These are phyloP conservation scores for Neoniphon sammara DNA, from an alignment of 2,797 vertebrate genomes.

Conservation along the genomic window DNA sequence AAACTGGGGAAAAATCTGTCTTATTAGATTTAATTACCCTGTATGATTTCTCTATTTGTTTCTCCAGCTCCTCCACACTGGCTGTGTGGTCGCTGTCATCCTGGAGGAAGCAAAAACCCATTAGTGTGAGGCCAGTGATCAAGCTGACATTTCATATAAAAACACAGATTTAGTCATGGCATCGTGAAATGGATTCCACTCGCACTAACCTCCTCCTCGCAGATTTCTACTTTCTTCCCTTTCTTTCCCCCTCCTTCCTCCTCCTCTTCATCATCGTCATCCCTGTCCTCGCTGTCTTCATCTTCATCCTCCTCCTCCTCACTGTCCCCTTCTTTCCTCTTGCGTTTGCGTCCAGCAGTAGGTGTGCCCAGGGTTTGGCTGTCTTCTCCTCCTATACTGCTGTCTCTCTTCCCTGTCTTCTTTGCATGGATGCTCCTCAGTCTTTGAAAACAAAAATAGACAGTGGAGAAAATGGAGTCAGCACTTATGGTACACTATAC, in stretches of 20 bases:
- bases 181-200: background rate
- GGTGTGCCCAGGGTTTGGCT: slow-evolving; percentile 79
- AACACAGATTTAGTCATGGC: slow-evolving; percentile 26
- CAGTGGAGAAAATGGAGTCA: background rate
- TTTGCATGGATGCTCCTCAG: slow-evolving; percentile 91
- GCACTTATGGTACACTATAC: background rate
- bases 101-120: slow-evolving; percentile 73
- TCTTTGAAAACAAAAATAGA: slow-evolving; percentile 72
- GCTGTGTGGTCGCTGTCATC: slow-evolving; percentile 89
- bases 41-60: slow-evolving; percentile 91
- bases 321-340: slow-evolving; percentile 89
- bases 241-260: slow-evolving; percentile 89
- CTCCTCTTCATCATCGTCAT: slow-evolving; percentile 91
- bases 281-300: slow-evolving; percentile 91
- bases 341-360: slow-evolving; percentile 84
- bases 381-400: slow-evolving; percentile 83
- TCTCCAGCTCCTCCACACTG: slow-evolving; percentile 94
- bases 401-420: slow-evolving; percentile 88
- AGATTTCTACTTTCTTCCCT: slow-evolving; percentile 88
- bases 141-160: slow-evolving; percentile 36
- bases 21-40: slow-evolving; percentile 83
- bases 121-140: slow-evolving; percentile 35
- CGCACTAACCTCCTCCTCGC: slow-evolving; percentile 90
- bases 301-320: slow-evolving; percentile 93
- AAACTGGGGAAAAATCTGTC: background rate